Percentiles rank a stretch among this genome's conserved stretches.
Conservation (phyloP, 2,888 invertebrate genomes). For the Tipula lateralis region DNA sequence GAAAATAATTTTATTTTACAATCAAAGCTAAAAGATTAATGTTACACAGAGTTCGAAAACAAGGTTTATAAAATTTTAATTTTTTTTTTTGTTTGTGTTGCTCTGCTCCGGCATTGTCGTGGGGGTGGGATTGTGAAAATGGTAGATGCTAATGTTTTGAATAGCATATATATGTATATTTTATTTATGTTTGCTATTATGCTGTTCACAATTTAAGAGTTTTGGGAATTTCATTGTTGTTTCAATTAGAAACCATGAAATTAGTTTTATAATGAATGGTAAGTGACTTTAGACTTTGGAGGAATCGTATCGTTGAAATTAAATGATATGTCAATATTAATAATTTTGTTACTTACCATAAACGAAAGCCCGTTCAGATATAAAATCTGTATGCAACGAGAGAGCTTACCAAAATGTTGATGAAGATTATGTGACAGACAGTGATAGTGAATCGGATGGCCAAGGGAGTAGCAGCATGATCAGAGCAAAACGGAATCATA, state of each 20-base stretch:
- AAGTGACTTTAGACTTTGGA: neutral
- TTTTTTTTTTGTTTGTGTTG: neutral
- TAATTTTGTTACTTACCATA: too few species aligned
- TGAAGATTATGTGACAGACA: too few species aligned
- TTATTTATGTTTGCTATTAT: neutral
- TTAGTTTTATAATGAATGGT: neutral
- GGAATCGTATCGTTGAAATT: neutral
- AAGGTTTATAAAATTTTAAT: neutral
- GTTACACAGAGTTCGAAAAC: neutral
- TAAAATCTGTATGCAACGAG: too few species aligned
- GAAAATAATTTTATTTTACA: neutral
- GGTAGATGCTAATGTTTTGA: neutral
- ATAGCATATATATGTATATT: neutral
- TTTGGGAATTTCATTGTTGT: neutral
- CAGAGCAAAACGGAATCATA: too few species aligned
- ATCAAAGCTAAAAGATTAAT: neutral
- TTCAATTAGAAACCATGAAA: neutral
- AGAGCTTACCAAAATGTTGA: too few species aligned
- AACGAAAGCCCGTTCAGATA: too few species aligned
- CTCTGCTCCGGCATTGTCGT: neutral
- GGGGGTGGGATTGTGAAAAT: neutral
- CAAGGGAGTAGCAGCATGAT: too few species aligned
- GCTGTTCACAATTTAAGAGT: neutral
- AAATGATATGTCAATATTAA: too few species aligned
- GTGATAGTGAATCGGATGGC: too few species aligned